These are phyloP conservation scores for Montifringilla adamsi DNA, from an alignment of 2,113 vertebrate species.

Conservation along the genomic window DNA sequence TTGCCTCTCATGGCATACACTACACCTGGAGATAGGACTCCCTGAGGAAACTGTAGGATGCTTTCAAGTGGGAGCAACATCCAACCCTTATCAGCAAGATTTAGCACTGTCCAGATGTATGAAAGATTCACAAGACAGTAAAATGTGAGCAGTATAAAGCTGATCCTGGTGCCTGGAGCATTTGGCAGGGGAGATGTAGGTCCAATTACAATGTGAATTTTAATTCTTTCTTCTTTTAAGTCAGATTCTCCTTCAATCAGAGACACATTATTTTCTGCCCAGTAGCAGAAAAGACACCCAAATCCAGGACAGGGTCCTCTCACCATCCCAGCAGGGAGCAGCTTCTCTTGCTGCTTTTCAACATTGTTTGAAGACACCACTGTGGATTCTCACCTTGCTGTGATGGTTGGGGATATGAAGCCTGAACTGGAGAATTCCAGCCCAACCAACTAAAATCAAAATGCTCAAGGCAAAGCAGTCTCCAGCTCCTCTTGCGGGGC, in stretches of 20 bases:
- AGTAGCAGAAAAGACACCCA: neutral
- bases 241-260: neutral
- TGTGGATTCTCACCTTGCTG: neutral
- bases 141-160: conserved; percentile 8
- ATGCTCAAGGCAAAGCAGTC: neutral
- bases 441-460: neutral
- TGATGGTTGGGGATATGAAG: neutral
- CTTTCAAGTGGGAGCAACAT: neutral
- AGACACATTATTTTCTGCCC: neutral
- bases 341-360: neutral
- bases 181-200: neutral
- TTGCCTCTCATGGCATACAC: neutral
- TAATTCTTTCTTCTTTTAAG: conserved; percentile 4
- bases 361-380: no score
- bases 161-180: neutral
- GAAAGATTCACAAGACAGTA: conserved; percentile 37
- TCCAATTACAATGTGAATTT: neutral
- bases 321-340: neutral
- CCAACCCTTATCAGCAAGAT: neutral
- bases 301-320: neutral
- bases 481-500: neutral
- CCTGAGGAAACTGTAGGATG: neutral
- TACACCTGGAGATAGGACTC: neutral
- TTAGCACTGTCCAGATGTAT: conserved; percentile 1
- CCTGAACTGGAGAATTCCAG: neutral